These are phyloP conservation scores for Hylaeus volcanicus DNA, from an alignment of 1,140 invertebrate species.

Conservation along the genomic window DNA sequence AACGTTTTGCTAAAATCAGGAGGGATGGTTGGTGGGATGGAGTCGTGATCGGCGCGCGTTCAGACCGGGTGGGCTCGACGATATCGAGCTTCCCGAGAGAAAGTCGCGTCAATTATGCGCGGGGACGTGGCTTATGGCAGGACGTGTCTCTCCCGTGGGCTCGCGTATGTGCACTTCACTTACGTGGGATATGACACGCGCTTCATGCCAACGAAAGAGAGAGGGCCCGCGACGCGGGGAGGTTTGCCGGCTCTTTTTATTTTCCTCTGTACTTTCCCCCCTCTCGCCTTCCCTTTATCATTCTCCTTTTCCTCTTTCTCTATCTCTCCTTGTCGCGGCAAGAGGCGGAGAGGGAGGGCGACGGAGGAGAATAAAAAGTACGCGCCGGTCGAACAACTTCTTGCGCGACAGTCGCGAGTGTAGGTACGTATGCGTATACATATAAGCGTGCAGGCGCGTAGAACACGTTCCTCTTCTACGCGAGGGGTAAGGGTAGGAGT, in stretches of 20 bases:
- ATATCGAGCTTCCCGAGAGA: conserved; percentile 55
- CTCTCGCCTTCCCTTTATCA: conserved; percentile 33
- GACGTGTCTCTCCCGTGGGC: conserved; percentile 11
- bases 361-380: conserved; percentile 48
- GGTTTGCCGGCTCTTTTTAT: conserved; percentile 3
- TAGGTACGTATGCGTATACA: conserved; percentile 53
- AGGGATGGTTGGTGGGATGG: too few relatives aligned
- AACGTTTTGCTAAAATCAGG: too few relatives aligned
- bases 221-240: background rate
- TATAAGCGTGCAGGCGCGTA: conserved; percentile 64
- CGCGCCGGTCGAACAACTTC: conserved; percentile 64
- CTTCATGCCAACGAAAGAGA: conserved; percentile 22
- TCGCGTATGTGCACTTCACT: conserved; percentile 20
- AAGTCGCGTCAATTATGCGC: conserved; percentile 61
- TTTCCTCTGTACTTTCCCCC: background rate
- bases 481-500: conserved; percentile 37
- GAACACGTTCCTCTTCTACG: conserved; percentile 57
- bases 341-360: background rate
- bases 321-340: conserved; percentile 9
- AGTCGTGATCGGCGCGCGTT: background rate
- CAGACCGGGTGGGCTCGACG: conserved; percentile 32
- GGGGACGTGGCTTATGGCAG: conserved; percentile 37
- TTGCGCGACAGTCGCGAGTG: conserved; percentile 64
- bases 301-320: conserved; percentile 16
- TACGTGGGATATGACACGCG: conserved; percentile 52